Conservation (phyloP, 2,797 vertebrate species). For the Xyrichtys novacula region DNA sequence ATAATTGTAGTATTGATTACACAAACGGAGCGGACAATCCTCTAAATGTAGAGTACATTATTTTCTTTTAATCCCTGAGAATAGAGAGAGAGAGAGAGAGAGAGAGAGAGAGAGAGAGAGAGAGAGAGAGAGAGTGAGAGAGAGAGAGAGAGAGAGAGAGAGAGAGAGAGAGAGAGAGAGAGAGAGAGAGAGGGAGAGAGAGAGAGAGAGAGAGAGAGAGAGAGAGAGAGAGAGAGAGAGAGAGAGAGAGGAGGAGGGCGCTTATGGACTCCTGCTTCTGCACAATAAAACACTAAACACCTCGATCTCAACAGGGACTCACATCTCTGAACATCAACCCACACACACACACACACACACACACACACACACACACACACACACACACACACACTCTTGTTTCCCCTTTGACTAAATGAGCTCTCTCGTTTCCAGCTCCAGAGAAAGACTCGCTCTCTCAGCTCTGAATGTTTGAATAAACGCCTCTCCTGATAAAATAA, state of each 20-base stretch:
- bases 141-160: too few species aligned
- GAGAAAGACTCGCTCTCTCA: constrained; percentile 62
- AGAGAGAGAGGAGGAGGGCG: too few species aligned
- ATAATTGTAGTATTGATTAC: constrained; percentile 77
- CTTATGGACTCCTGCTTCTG: constrained; percentile 68
- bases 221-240: too few species aligned
- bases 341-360: too few species aligned
- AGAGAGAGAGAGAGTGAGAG: too few species aligned
- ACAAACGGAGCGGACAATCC: constrained; percentile 73
- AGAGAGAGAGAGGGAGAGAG: too few species aligned
- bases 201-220: too few species aligned
- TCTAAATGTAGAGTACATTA: constrained; percentile 67
- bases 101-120: too few species aligned
- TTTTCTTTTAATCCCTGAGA: constrained; percentile 71
- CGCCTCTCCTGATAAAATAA: constrained; percentile 64
- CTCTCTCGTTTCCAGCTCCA: constrained; percentile 64
- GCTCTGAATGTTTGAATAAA: constrained; percentile 60
- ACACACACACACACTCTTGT: constrained; percentile 8
- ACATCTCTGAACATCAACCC: constrained; percentile 55
- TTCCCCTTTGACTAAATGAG: constrained; percentile 51
- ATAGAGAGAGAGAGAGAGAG: constrained; percentile 61
- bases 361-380: constrained; percentile 7
- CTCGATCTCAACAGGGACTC: constrained; percentile 64
- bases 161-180: too few species aligned
- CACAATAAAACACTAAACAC: constrained; percentile 76